Evolutionary conservation across 2,888 invertebrate genomes (phyloP).

Genomic region (Caradrina clavipalpis): DNA sequence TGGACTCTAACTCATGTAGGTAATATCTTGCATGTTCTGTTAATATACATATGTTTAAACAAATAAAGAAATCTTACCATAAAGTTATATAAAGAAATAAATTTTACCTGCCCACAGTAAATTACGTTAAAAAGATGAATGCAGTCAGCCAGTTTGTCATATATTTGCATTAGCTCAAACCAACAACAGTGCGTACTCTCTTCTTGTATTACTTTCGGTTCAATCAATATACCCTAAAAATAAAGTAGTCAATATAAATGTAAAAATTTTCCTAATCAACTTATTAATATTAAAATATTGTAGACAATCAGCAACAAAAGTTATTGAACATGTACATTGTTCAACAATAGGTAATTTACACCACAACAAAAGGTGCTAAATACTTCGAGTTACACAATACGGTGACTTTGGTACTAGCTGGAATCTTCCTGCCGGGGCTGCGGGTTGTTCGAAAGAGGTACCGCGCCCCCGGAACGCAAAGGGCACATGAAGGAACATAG

Average conservation of each 20-base stretch:
- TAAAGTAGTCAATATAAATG: neutral
- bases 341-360: neutral
- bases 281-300: neutral
- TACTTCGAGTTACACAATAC: no score
- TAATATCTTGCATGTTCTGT: no score
- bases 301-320: neutral
- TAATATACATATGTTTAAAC: no score
- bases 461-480: no score
- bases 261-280: neutral
- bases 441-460: no score
- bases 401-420: no score
- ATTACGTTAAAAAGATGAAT: constrained; percentile 77
- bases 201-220: constrained; percentile 59
- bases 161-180: constrained; percentile 83
- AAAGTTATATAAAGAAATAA: neutral
- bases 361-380: no score
- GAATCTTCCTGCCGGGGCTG: no score
- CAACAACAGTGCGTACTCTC: constrained; percentile 70
- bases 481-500: no score
- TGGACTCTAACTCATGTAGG: no score
- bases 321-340: neutral
- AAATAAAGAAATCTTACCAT: no score
- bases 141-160: constrained; percentile 79
- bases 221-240: constrained; percentile 44
- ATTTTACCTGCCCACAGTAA: constrained; percentile 76